phyloP scores from a whole-genome alignment of 2,797 vertebrate species.

The Dendrocincla tyrannina region DNA sequence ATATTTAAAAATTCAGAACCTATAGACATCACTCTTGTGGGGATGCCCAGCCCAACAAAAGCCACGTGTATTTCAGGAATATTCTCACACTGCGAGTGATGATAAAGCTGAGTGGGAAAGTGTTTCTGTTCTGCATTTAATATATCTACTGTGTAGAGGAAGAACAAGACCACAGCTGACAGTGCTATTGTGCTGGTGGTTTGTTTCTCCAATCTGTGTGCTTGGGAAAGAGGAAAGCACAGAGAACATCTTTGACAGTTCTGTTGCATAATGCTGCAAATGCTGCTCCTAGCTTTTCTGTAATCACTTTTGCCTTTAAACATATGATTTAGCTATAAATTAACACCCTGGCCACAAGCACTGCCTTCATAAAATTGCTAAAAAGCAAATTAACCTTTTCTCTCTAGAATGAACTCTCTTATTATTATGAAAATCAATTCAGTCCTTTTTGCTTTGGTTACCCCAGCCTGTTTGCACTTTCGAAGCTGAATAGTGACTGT shows the following conservation, averaged over 20 bases:
- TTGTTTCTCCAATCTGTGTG: slow-evolving; percentile 35
- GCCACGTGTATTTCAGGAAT: background rate
- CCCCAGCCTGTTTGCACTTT: slow-evolving; percentile 43
- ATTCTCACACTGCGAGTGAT: background rate
- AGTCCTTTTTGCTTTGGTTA: slow-evolving; percentile 60
- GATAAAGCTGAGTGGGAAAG: background rate
- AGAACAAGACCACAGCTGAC: background rate
- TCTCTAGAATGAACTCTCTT: slow-evolving; percentile 61
- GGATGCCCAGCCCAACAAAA: background rate
- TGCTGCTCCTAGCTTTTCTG: slow-evolving; percentile 46
- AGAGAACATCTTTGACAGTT: slow-evolving; percentile 29
- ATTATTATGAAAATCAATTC: slow-evolving; percentile 76
- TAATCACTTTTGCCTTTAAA: slow-evolving; percentile 72
- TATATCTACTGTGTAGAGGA: background rate
- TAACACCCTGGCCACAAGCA: slow-evolving; percentile 61
- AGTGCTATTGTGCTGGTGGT: background rate
- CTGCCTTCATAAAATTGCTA: slow-evolving; percentile 67
- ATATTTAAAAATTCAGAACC: background rate
- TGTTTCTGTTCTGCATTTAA: background rate
- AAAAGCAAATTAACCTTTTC: slow-evolving; percentile 79
- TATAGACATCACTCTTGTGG: background rate
- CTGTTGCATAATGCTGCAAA: slow-evolving; percentile 32
- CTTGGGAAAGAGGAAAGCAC: slow-evolving; percentile 38
- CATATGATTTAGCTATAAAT: slow-evolving; percentile 71
- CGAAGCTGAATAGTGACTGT: slow-evolving; percentile 44